Conservation (phyloP, 2,888 invertebrate species). For the Hyppa rectilinea region DNA sequence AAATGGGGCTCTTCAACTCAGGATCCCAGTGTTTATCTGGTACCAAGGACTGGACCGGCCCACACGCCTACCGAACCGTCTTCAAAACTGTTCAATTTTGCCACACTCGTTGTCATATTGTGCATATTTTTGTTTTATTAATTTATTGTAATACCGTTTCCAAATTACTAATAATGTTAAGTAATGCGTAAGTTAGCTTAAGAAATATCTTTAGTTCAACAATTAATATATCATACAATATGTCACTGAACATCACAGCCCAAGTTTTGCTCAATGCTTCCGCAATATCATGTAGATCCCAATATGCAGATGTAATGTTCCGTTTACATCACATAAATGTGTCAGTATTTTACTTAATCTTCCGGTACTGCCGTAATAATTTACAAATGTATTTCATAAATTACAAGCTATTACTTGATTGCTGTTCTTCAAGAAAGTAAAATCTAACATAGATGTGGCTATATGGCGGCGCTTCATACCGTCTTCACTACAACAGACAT, state of each 20-base stretch:
- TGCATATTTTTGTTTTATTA: constrained; percentile 86
- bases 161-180: constrained; percentile 87
- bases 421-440: constrained; percentile 43
- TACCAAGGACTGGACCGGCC: constrained; percentile 64
- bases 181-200: constrained; percentile 88
- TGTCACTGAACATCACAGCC: constrained; percentile 82
- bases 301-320: constrained; percentile 12
- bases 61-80: constrained; percentile 58
- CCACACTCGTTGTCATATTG: constrained; percentile 74
- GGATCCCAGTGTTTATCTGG: constrained; percentile 37
- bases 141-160: constrained; percentile 82
- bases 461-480: background rate
- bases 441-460: constrained; percentile 32
- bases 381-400: too few species aligned
- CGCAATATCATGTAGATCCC: too few species aligned
- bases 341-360: constrained; percentile 33
- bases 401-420: constrained; percentile 19
- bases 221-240: constrained; percentile 80
- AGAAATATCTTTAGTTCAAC: constrained; percentile 82
- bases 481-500: constrained; percentile 51
- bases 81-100: constrained; percentile 71
- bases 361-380: too few species aligned
- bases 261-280: constrained; percentile 72
- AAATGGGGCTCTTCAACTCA: constrained; percentile 19
- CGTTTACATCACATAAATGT: constrained; percentile 30